Evolutionary conservation across 2,797 vertebrate species (phyloP), one percentile per base, ranked within the genome.

Genomic region (Mallotus villosus): DNA sequence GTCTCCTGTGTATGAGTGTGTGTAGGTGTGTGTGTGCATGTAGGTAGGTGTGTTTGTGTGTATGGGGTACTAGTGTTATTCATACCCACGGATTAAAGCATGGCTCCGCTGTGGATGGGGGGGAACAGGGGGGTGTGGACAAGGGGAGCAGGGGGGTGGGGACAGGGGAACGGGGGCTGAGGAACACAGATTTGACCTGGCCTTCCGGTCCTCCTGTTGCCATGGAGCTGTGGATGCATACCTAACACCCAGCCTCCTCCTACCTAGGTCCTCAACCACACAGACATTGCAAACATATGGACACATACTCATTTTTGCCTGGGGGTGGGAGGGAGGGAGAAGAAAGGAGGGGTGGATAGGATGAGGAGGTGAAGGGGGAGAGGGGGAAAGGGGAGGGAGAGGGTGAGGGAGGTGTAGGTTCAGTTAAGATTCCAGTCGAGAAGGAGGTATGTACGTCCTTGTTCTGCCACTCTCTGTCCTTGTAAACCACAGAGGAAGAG

Each of bases 141-240:
- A 22, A 57, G 53, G 6, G 53, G n/a, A n/a, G 53, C 16, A 57
- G 53, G 6, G 16, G 7, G 17, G 57, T 7, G 14, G 12, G 21
- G 53, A 57, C 4, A 9, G 55, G 24, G 24, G n/a, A n/a, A n/a
- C n/a, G n/a, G 58, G 57, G 17, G 8, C 69, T 32, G 46, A 72
- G 78, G 81, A 82, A 70, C 78, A 70, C 74, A 80, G 76, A 80
- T 75, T 82, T 81, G 78, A 85, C 83, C 81, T 58, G 83, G 79
- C 86, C 84, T 85, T 84, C 85, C 82, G 80, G 71, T 83, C 71
- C 62, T 11, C 75, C 81, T 75, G 82, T 70, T 80, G 82, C 71
- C n/a, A 27, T 71, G 41, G 67, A 67, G 5, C 72, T n/a, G 73
- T 32, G 12, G 84, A 68, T 65, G 83, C 80, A 84, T 85, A 83